Conservation (phyloP, 64 coral and sea anemone genomes). For the Astreopora myriophthalma region DNA sequence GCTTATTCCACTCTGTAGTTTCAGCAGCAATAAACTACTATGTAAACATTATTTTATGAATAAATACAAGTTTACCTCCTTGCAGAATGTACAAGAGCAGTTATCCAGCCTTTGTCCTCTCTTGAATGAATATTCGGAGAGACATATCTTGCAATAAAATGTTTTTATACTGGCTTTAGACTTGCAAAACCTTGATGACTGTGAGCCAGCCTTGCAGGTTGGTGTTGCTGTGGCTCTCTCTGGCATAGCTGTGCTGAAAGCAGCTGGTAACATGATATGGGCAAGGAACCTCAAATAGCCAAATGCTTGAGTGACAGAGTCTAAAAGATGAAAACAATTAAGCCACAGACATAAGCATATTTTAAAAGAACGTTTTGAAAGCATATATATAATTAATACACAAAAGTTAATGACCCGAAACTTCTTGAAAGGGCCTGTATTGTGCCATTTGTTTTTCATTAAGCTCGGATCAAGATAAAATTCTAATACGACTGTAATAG, state of each 20-base stretch:
- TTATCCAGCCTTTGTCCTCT: slow-evolving; percentile 64
- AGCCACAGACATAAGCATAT: neutral
- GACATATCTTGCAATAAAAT: slow-evolving; percentile 83
- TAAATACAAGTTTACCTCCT: too few relatives aligned
- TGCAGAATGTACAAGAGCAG: slow-evolving; percentile 83
- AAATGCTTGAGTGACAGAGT: neutral
- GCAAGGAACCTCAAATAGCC: neutral
- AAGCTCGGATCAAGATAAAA: too few relatives aligned
- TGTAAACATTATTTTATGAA: too few relatives aligned
- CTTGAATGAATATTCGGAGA: slow-evolving; percentile 69
- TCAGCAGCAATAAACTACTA: too few relatives aligned
- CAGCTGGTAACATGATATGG: slow-evolving; percentile 4
- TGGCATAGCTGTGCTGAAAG: neutral
- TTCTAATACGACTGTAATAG: too few relatives aligned
- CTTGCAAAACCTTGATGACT: neutral
- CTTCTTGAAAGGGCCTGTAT: too few relatives aligned
- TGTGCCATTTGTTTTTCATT: too few relatives aligned
- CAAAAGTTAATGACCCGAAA: neutral
- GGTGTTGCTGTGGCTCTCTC: neutral
- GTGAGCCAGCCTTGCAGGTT: neutral
- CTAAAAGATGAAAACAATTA: neutral
- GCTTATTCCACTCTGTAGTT: too few relatives aligned
- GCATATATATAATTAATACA: neutral
- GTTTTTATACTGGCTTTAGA: neutral
- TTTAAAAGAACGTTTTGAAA: neutral